phyloP scores from a whole-genome alignment of 2,113 vertebrate genomes.

The Ondatra zibethicus region DNA sequence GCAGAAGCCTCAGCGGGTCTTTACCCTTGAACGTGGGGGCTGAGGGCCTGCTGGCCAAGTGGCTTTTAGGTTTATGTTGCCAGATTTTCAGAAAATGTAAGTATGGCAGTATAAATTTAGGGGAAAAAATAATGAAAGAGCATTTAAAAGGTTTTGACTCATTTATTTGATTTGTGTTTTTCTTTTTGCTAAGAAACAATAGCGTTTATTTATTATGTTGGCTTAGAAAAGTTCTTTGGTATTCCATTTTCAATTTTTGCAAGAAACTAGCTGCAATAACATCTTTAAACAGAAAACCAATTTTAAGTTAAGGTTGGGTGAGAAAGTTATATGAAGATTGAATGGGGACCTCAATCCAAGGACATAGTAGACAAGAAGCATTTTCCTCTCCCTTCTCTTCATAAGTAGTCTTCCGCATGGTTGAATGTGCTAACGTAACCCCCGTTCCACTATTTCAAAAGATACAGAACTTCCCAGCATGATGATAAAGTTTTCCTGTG shows the following conservation, averaged over 20 bases:
- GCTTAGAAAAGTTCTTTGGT: conserved; percentile 64
- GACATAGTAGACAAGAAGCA: conserved; percentile 62
- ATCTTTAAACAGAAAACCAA: conserved; percentile 65
- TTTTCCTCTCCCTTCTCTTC: conserved; percentile 67
- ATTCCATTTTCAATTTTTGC: conserved; percentile 33
- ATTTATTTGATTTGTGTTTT: conserved; percentile 10
- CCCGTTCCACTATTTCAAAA: conserved; percentile 86
- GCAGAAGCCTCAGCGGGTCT: not conserved
- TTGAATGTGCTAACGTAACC: conserved; percentile 81
- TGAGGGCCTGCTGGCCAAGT: not conserved
- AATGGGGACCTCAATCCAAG: conserved; percentile 51
- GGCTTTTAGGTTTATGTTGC: not conserved
- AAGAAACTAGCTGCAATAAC: conserved; percentile 12
- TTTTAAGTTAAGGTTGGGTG: conserved; percentile 53
- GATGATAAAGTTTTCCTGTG: conserved; percentile 89
- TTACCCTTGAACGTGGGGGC: not conserved
- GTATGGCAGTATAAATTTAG: not conserved
- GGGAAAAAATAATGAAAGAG: not conserved
- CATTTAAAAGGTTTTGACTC: not conserved
- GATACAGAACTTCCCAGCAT: conserved; percentile 88
- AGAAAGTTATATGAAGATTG: conserved; percentile 66
- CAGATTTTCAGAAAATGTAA: not conserved
- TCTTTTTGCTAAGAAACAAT: conserved; percentile 61
- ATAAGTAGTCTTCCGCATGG: conserved; percentile 53
- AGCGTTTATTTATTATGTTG: conserved; percentile 73